Base-by-base conservation (phyloP, 37 sponge, comb jelly and placozoan genomes). In the Chondrosia reniformis region DNA sequence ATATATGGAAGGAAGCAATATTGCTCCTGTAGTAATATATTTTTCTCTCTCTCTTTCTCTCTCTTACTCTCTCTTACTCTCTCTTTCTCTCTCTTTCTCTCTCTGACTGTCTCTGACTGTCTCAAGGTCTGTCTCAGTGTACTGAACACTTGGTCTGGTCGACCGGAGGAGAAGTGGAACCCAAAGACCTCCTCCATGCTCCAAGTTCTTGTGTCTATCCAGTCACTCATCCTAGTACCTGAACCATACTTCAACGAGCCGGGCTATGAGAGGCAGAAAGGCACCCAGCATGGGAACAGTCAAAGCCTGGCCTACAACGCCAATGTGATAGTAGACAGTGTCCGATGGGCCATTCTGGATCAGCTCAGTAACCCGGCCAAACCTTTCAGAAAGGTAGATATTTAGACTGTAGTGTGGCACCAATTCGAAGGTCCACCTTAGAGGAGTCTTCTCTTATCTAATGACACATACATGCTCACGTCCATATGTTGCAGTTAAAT, bases 191-290 rank as follows among this genome's bases (percentile, higher is more conserved):
- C 96, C 15, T 89, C 87, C 61, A 79, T 95, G 58, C 75, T 95
- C 33, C 96, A 95, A 89, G 94, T 96, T 10, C 87, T 96, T 32
- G 94, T 96, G 17, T 96, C 97, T 37, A 94, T 96, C 45, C 97
- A 96, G 89, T 90, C 91, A 1, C 87, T 96, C 28, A 90, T 96
- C 59, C 76, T 96, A n/a, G 97, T 96, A 1, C 78, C 91, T 39
- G 94, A 96, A 59, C 97, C 97, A 5, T 96, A 88, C 74, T 96
- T 96, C 79, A 96, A 96, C 73, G 97, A 96, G 77, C 97, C 97
- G 0, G 97, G 97, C 64, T 96, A 96, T 73, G 97, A 96, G 80
- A 88, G 87, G 76, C 83, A 85, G 33, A 46, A 83, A 25, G 94
- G 94, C 0, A 90, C 94, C 6, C 79, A 75, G 15, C 80, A 84